A percentile compares a stretch with the other conserved stretches of the same genome.
Evolutionary conservation across 2,113 vertebrate species (phyloP).

Genomic region (Phylloscopus trochilus): DNA sequence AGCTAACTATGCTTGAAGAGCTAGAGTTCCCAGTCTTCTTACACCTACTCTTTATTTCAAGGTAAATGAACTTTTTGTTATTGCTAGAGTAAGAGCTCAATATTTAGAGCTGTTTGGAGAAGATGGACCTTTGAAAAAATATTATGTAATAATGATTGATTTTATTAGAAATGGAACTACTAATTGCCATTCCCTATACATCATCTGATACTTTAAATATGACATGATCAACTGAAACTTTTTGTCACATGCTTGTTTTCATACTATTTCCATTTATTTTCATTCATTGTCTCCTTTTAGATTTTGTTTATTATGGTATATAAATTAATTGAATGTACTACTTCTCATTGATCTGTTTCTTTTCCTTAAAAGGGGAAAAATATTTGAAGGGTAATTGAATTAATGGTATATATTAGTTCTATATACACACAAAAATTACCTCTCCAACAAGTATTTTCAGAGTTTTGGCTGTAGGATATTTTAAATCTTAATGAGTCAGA

Average conservation of each 20-base stretch:
- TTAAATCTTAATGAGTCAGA: neutral
- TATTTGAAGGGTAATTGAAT: neutral
- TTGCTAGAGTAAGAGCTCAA: neutral
- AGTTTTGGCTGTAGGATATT: neutral
- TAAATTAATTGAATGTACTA: neutral
- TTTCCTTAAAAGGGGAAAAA: neutral
- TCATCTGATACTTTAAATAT: neutral
- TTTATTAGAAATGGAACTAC: neutral
- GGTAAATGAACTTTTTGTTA: slow-evolving; percentile 31
- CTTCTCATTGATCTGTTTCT: neutral
- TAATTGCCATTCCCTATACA: neutral
- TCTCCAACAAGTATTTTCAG: neutral
- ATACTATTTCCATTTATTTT: neutral
- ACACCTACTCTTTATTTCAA: neutral
- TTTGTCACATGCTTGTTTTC: neutral
- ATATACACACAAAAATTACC: neutral
- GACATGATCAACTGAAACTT: neutral
- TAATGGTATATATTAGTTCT: neutral
- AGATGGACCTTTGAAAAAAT: neutral
- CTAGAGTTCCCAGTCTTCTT: slow-evolving; percentile 16
- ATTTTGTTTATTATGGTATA: neutral
- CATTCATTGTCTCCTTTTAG: neutral
- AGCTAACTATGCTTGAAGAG: slow-evolving; percentile 20
- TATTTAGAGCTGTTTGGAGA: neutral
- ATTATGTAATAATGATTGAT: neutral